These are phyloP conservation scores for Columba livia DNA, from an alignment of 2,113 vertebrate species.

Conservation along the genomic window DNA sequence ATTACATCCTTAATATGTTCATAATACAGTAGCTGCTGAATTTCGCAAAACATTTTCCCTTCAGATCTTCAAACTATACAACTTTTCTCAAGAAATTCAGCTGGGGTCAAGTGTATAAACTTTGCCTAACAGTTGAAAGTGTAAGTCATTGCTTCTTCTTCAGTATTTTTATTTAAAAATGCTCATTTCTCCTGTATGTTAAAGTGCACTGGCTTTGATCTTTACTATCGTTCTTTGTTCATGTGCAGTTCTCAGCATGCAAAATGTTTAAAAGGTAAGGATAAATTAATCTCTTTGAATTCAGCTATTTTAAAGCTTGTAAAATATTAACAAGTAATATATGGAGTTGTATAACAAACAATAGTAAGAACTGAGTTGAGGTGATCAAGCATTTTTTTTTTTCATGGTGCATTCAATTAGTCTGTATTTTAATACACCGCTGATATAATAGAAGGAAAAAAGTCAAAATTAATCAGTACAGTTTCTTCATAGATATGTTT, in stretches of 20 bases:
- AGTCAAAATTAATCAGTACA: not conserved
- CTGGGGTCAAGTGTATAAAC: not conserved
- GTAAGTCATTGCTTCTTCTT: not conserved
- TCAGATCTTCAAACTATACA: not conserved
- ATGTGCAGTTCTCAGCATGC: not conserved
- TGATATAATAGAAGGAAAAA: slow-evolving; percentile 19
- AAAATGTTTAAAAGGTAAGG: not conserved
- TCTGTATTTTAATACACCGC: slow-evolving; percentile 16
- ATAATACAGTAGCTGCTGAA: not conserved
- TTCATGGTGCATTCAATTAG: not conserved
- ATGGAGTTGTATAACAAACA: not conserved
- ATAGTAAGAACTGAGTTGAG: not conserved
- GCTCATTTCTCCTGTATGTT: not conserved
- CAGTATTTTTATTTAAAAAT: not conserved
- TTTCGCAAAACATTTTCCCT: not conserved
- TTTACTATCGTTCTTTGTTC: not conserved
- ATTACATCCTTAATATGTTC: not conserved
- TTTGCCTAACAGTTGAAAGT: not conserved
- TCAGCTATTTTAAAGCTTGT: slow-evolving; percentile 35
- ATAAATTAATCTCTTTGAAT: not conserved
- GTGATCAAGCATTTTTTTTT: slow-evolving; percentile 53
- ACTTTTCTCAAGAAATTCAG: not conserved
- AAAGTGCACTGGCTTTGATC: not conserved
- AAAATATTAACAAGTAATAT: slow-evolving; percentile 44
- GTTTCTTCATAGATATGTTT: not conserved